phyloP scores from a whole-genome alignment of 2,888 invertebrate species.

The Drosophila mercatorum region DNA sequence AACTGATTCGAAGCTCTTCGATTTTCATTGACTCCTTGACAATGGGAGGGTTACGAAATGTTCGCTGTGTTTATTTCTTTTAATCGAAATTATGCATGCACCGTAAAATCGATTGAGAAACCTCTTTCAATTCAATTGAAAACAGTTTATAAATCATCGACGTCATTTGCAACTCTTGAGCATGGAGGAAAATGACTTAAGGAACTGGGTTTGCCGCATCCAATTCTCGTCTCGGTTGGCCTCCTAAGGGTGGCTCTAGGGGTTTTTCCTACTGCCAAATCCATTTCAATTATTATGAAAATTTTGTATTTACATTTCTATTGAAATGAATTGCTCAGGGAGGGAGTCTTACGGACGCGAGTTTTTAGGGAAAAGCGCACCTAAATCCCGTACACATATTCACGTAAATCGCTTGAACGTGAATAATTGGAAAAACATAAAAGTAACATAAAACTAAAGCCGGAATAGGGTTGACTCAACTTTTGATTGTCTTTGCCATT shows the following conservation, averaged over 20 bases:
- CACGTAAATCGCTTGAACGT: constrained; percentile 41
- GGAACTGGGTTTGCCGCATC: constrained; percentile 63
- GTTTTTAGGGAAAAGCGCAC: constrained; percentile 42
- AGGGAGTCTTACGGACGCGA: background rate
- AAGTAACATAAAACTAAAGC: constrained; percentile 57
- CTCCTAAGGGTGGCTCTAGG: constrained; percentile 34
- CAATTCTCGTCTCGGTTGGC: constrained; percentile 44
- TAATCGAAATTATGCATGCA: constrained; percentile 56
- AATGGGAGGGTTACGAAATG: constrained; percentile 14
- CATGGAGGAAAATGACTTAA: constrained; percentile 53
- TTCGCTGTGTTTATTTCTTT: constrained; percentile 21
- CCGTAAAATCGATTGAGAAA: constrained; percentile 66
- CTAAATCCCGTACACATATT: constrained; percentile 27
- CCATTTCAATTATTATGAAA: constrained; percentile 80
- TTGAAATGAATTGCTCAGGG: constrained; percentile 75
- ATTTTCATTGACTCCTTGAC: background rate
- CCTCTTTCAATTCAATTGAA: constrained; percentile 38
- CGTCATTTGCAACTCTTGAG: constrained; percentile 50
- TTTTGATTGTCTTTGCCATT: constrained; percentile 40
- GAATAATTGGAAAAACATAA: constrained; percentile 73
- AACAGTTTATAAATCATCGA: constrained; percentile 72
- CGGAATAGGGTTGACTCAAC: constrained; percentile 46
- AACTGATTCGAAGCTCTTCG: too few species aligned
- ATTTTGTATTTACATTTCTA: constrained; percentile 82
- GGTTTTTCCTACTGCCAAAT: constrained; percentile 38